phyloP scores from a whole-genome alignment of 2,797 vertebrate species.

The Trichosurus vulpecula region DNA sequence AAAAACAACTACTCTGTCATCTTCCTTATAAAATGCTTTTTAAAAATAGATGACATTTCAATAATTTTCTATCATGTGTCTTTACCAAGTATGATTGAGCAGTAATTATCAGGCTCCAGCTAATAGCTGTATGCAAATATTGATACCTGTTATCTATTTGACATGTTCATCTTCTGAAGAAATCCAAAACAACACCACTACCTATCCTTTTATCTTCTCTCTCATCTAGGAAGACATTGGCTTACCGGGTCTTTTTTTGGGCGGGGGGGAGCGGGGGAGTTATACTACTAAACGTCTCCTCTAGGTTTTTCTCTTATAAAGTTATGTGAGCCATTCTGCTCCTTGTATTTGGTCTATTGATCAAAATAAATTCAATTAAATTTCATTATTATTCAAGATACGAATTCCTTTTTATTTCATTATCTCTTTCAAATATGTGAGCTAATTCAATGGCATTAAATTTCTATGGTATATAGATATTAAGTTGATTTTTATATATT shows the following conservation, averaged over 20 bases:
- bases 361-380: not conserved
- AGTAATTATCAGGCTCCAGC: not conserved
- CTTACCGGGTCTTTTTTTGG: not conserved
- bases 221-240: not conserved
- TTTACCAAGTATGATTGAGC: not conserved
- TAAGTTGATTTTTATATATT: not conserved
- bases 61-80: not conserved
- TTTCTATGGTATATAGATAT: not conserved
- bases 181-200: not conserved
- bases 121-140: not conserved
- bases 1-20: not conserved
- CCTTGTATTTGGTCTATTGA: not conserved
- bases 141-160: not conserved
- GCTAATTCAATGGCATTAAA: not conserved
- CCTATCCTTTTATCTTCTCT: not conserved
- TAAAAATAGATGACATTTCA: not conserved
- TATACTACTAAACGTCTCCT: not conserved
- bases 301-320: not conserved
- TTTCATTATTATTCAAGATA: not conserved
- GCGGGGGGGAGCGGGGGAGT: too few relatives aligned
- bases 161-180: not conserved
- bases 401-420: not conserved
- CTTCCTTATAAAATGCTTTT: not conserved
- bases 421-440: not conserved
- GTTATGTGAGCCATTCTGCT: not conserved